Evolutionary conservation across 2,888 invertebrate genomes (phyloP), one percentile per base, ranked within the genome.

Genomic region (Spodoptera exigua): DNA sequence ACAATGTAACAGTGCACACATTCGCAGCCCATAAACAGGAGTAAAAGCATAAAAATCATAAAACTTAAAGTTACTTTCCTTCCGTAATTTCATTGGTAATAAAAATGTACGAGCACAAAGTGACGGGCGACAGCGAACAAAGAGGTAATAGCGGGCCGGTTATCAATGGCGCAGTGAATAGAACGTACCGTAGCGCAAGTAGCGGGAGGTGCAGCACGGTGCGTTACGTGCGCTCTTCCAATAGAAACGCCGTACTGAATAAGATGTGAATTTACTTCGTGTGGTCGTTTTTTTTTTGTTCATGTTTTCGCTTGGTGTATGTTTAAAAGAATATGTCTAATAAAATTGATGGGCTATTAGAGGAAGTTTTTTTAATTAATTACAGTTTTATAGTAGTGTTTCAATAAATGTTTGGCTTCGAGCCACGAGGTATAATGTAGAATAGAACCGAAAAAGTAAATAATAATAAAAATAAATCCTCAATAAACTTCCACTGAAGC

Each of bases 21-120:
- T 67, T 70, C 65, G 52, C 67, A 65, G 52, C 65, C 45, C 52
- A 67, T 71, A 67, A 71, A 65, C 66, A 58, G 44, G 37, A 57
- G 52, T 58, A 60, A 59, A 72, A 53, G 49, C 46, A 68, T 68
- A 66, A 69, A 69, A 71, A 65, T 65, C 27, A 66, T 60, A 60
- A 72, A 69, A 55, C 48, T 27, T 66, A 55, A 66, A 67, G 66
- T 49, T 53, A 70, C 54, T 55, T 66, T 48, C 45, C 47, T 67
- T 48, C 54, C 54, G 73, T 72, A 60, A 72, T 72, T 76, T 64
- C 54, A 69, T 73, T 64, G 69, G 46, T 55, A 76, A 74, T 69
- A 74, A 74, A 74, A 69, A 34, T 61, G 61, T 48, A 59, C 13
- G 37, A 36, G 39, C 46, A 61, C 66, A 59, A 56, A 58, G 61